Evolutionary conservation across 1,140 invertebrate genomes (phyloP), one percentile per base, ranked within the genome.

Genomic region (Coelopa frigida): DNA sequence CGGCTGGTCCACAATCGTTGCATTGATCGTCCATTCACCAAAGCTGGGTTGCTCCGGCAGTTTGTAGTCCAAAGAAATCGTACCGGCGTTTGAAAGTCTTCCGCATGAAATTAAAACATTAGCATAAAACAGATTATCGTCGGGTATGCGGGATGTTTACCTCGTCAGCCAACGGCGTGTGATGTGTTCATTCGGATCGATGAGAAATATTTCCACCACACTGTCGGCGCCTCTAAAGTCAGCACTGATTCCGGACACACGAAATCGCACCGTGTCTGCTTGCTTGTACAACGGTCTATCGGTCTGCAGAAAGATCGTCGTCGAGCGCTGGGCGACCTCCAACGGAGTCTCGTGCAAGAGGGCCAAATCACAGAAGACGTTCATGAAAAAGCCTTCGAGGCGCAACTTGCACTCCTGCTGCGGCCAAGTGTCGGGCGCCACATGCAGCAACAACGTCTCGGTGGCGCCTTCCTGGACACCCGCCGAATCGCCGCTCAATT

Each of bases 261-360:
- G 78, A 61, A 96, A 94, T 38, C 80, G 74, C 0, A 96, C 86
- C 26, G 79, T 89, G 66, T 96, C 87, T 3, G 89, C 84, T 70
- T 95, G 93, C 79, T 86, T 95, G 58, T 97, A 98, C 0, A 95
- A 80, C 0, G 93, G 92, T 65, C 95, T 95, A 61, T 98, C 91
- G 44, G 90, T 84, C 71, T 96, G 93, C 54, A 98, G 86, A 56
- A 97, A 92, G 50, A 97, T 89, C 0, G 93, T 92, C 85, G 94
- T 91, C 6, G 89, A 91, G n/a, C 88, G 71, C 55, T 87, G 84
- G 0, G 85, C 89, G 60, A 93, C 94, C 8, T 74, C 73, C 10
- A 94, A 70, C 47, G 77, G 68, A 0, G 87, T 89, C 61, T 90
- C 86, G 55, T 93, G 92, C 10, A 82, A 67, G 66, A 94, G 94